Base-by-base conservation (phyloP, 2,888 invertebrate species). In the Nemotelus nigrinus region DNA sequence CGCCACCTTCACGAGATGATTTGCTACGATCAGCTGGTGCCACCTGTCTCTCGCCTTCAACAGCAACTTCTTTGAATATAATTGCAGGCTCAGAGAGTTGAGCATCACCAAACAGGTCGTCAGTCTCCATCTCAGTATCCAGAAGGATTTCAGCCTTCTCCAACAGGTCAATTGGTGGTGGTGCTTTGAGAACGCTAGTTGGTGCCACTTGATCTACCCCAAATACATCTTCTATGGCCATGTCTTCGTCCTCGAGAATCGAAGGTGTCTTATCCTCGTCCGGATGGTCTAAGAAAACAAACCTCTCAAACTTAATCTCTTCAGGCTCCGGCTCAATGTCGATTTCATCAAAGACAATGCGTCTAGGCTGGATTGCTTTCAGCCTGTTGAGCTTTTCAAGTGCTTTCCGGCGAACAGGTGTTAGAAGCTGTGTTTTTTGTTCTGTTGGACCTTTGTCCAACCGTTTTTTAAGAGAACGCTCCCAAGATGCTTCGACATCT, bases 261-360 rank as follows among this genome's bases (percentile, higher is more conserved):
- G 76, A 60, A 44, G 63, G 48, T n/a, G 63, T 64, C 2, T 63
- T n/a, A 58, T 75, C 72, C 53, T 76, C 77, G 47, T 77, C 77
- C n/a, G 78, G 68, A 10, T 71, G 64, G 68, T 79, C 79, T 64
- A 60, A n/a, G 25, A 63, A 75, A 1, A 78, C 77, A 65, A 77
- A 78, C 50, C 7, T 74, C 63, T 80, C 78, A 64, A 75, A 78
- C 2, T 43, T 2, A 10, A 70, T 39, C 25, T 79, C 78, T 45
- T 77, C 78, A 0, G 77, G 75, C 39, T 75, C 75, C 7, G 76
- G 44, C 39, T 57, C 57, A 10, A 64, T 25, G 7, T 79, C 79
- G n/a, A 65, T 60, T 2, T 78, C 78, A 55, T 80, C 78, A 6
- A 77, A 78, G 1, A 63, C 72, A 44, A 78, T 8, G 5, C 67